A percentile compares a stretch with the other conserved stretches of the same genome.
phyloP scores from a whole-genome alignment of 2,797 vertebrate species.

The Myripristis jacobus region DNA sequence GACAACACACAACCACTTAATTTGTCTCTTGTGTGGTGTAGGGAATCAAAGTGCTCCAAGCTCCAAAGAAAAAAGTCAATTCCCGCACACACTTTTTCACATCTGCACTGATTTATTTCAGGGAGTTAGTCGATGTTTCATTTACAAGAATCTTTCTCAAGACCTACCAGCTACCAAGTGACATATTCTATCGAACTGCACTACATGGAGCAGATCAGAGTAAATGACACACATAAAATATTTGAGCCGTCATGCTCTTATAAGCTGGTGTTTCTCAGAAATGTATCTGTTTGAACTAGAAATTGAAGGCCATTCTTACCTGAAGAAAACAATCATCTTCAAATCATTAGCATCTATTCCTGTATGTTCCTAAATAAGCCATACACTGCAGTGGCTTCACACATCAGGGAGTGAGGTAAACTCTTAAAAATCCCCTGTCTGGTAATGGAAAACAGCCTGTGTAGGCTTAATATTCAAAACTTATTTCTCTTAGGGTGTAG shows the following conservation, averaged over 20 bases:
- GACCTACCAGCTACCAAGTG: too few species aligned
- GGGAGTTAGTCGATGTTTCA: too few species aligned
- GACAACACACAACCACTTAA: too few species aligned
- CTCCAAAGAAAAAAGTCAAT: too few species aligned
- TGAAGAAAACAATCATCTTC: neutral
- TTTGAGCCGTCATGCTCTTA: neutral
- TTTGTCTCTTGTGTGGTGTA: too few species aligned
- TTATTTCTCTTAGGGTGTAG: neutral
- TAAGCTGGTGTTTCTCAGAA: neutral
- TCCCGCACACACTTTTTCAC: too few species aligned
- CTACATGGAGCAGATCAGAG: neutral
- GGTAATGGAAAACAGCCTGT: neutral
- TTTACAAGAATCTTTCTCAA: too few species aligned
- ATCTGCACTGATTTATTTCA: too few species aligned
- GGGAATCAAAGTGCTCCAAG: too few species aligned
- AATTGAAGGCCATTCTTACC: neutral
- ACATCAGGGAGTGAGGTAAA: neutral
- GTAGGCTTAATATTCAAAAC: neutral
- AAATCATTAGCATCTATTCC: neutral
- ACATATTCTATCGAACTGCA: too few species aligned
- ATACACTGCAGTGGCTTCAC: neutral
- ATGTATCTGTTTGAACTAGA: neutral
- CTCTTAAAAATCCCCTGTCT: neutral
- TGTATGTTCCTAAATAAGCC: neutral
- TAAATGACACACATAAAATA: neutral